Base-by-base conservation (phyloP, 2,888 invertebrate genomes). In the Brenthis hecate region DNA sequence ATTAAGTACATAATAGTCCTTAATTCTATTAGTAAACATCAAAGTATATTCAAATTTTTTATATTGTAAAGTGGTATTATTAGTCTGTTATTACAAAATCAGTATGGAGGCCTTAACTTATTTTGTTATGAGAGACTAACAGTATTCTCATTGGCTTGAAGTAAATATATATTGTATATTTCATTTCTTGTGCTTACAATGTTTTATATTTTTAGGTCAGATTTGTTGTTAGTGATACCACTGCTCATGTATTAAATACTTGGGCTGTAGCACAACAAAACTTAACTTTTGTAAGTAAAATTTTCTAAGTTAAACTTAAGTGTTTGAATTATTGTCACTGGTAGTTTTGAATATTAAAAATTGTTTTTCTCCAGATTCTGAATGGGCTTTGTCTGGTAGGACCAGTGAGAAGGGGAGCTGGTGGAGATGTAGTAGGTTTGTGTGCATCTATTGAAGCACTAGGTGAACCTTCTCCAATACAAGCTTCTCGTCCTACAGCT, bases 261-360 rank as follows among this genome's bases (percentile, higher is more conserved):
- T 98, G 98, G 98, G 95, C 94, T 76, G 89, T 94, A 11, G 89
- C 94, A 65, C 98, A 98, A 75, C 98, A 99, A 87, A 98, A 96
- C 87, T 93, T 98, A 81, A 95, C 95, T 57, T 97, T 97, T 92
- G 98, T 98, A 89, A 94, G 94, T 93, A 36, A 43, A 43, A 43
- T 43, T 3, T 11, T 36, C 6, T 36, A 43, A 36, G 8, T 43
- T 43, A 43, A 11, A 43, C 0, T 43, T 43, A 8, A 8, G 1
- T 36, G 8, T 8, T 0, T 43, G 2, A 43, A 43, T 2, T 11
- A 11, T 11, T 43, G 11, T 11, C 11, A 11, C 16, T 32, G 13
- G 13, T 14, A 3, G 8, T 28, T 0, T 50, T 32, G 6, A 13
- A 53, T 19, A 28, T 19, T 53, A 8, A n/a, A 16, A 16, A 51